phyloP scores from a whole-genome alignment of 64 coral and sea anemone genomes.

The Montipora sp. region DNA sequence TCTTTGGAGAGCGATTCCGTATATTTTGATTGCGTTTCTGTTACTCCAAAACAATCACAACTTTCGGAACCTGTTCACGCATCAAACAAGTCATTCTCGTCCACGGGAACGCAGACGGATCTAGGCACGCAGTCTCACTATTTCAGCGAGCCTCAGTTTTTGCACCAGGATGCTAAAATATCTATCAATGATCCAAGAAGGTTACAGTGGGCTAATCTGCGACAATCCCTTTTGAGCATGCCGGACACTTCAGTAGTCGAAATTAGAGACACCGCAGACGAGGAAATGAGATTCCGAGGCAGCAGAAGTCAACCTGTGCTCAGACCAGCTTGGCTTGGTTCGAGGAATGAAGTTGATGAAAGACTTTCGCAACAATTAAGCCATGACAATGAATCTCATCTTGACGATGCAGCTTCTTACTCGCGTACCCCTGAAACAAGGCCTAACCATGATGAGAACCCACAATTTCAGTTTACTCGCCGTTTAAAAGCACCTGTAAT shows the following conservation, averaged over 20 bases:
- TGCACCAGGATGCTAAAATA: not conserved
- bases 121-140: not conserved
- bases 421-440: not conserved
- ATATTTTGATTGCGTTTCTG: conserved; percentile 53
- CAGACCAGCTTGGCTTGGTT: conserved; percentile 16
- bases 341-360: conserved; percentile 2
- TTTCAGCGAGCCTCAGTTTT: conserved; percentile 5
- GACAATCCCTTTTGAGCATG: conserved; percentile 13
- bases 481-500: not conserved
- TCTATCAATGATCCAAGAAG: not conserved
- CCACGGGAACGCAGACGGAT: conserved; percentile 12
- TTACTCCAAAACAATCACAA: conserved; percentile 21
- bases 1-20: conserved; percentile 27
- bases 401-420: not conserved
- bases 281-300: conserved; percentile 25
- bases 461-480: not conserved
- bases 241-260: conserved; percentile 10
- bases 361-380: not conserved
- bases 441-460: not conserved
- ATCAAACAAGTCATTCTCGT: conserved; percentile 3
- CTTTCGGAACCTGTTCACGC: not conserved
- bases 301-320: not conserved
- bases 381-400: not conserved
- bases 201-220: conserved; percentile 9
- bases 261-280: conserved; percentile 10